These are phyloP conservation scores for Poecilia latipinna DNA, from an alignment of 2,113 vertebrate genomes.

Conservation along the genomic window DNA sequence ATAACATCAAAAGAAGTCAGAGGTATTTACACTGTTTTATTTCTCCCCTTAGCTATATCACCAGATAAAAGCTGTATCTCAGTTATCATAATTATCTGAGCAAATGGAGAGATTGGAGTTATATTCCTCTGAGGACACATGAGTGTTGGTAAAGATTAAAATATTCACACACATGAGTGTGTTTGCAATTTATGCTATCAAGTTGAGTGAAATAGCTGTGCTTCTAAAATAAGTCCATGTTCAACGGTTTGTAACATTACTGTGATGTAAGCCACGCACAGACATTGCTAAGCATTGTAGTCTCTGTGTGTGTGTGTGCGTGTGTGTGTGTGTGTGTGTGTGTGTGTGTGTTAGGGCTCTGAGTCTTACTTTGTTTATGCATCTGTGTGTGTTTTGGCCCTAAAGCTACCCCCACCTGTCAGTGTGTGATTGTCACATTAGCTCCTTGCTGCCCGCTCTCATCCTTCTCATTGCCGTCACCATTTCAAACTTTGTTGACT, in stretches of 20 bases:
- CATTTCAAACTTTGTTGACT: constrained; percentile 8
- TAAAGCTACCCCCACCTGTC: constrained; percentile 40
- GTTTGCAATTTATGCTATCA: too few species aligned
- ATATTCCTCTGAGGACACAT: too few species aligned
- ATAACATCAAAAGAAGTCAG: too few species aligned
- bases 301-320: background rate
- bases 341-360: background rate
- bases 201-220: background rate
- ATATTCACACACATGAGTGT: background rate
- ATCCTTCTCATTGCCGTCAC: background rate
- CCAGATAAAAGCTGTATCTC: too few species aligned
- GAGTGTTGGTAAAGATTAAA: too few species aligned
- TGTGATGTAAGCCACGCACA: background rate
- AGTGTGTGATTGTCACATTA: constrained; percentile 8
- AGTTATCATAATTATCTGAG: too few species aligned
- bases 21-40: too few species aligned
- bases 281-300: background rate
- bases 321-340: background rate
- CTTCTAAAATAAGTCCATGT: background rate
- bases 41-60: too few species aligned
- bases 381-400: constrained; percentile 5
- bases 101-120: too few species aligned
- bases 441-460: constrained; percentile 1
- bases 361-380: too few species aligned
- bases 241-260: background rate